These are phyloP conservation scores for Norana najaformis DNA, from an alignment of 2,888 invertebrate species.

Conservation along the genomic window DNA sequence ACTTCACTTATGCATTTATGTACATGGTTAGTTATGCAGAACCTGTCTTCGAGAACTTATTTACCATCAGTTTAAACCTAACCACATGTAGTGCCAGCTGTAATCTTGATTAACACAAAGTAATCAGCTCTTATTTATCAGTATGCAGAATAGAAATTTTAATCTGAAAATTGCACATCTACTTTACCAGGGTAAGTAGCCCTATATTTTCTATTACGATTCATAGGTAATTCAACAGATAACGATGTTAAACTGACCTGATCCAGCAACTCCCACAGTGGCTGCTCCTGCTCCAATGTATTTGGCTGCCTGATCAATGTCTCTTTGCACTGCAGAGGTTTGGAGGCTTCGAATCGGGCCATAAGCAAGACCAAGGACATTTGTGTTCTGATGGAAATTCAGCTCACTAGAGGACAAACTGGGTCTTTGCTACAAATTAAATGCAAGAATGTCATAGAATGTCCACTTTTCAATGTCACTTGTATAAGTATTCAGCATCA, in stretches of 20 bases:
- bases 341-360: slow-evolving; percentile 48
- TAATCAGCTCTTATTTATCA: neutral
- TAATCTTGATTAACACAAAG: neutral
- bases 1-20: neutral
- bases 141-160: neutral
- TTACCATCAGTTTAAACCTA: too few relatives aligned
- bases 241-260: slow-evolving; percentile 56
- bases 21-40: too few relatives aligned
- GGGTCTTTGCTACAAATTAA: neutral
- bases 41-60: too few relatives aligned
- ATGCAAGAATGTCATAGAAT: neutral
- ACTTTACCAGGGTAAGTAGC: neutral
- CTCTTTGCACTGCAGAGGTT: slow-evolving; percentile 71
- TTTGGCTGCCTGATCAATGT: slow-evolving; percentile 99
- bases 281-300: slow-evolving; percentile 99
- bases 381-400: neutral
- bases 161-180: neutral
- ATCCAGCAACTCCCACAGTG: slow-evolving; percentile 99
- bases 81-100: neutral
- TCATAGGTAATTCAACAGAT: neutral
- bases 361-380: neutral
- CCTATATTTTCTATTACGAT: neutral
- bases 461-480: neutral
- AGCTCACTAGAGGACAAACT: neutral
- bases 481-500: neutral